Percentiles rank a stretch among this genome's conserved stretches.
Conservation (phyloP, 1,140 invertebrate genomes). For the Arctopsyche grandis region DNA sequence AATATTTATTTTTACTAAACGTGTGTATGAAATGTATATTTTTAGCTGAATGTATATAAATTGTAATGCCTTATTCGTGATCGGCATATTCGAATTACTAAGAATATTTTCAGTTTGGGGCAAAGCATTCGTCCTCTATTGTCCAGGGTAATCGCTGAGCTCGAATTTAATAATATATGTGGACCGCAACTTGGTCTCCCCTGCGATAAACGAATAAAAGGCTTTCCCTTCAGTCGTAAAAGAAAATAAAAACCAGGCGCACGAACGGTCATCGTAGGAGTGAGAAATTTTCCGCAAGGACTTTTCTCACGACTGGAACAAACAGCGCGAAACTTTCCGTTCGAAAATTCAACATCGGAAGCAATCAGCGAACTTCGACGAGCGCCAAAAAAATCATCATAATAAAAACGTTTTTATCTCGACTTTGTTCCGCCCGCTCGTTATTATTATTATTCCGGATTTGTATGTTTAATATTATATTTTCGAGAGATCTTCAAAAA, state of each 20-base stretch:
- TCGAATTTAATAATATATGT: too few relatives aligned
- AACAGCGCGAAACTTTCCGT: conserved; percentile 4
- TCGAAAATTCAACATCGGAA: conserved; percentile 15
- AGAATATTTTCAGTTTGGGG: too few relatives aligned
- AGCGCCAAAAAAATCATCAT: neutral
- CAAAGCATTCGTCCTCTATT: too few relatives aligned
- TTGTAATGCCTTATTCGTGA: too few relatives aligned
- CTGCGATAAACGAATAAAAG: neutral
- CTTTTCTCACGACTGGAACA: conserved; percentile 14
- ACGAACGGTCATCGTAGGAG: neutral
- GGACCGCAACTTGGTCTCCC: too few relatives aligned
- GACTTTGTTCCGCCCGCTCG: neutral
- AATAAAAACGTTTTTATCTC: conserved; percentile 4
- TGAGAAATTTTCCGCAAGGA: neutral
- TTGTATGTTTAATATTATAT: conserved; percentile 1
- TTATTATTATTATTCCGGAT: neutral
- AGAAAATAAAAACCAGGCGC: neutral
- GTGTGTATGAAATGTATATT: too few relatives aligned
- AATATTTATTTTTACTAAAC: too few relatives aligned
- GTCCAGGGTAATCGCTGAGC: too few relatives aligned
- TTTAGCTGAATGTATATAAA: too few relatives aligned
- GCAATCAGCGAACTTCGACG: conserved; percentile 11
- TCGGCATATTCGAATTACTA: too few relatives aligned
- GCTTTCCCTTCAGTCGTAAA: neutral
- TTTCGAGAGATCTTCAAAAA: neutral